Evolutionary conservation across 2,888 invertebrate species (phyloP).

Genomic region (Sinodicranocentrus sp.): DNA sequence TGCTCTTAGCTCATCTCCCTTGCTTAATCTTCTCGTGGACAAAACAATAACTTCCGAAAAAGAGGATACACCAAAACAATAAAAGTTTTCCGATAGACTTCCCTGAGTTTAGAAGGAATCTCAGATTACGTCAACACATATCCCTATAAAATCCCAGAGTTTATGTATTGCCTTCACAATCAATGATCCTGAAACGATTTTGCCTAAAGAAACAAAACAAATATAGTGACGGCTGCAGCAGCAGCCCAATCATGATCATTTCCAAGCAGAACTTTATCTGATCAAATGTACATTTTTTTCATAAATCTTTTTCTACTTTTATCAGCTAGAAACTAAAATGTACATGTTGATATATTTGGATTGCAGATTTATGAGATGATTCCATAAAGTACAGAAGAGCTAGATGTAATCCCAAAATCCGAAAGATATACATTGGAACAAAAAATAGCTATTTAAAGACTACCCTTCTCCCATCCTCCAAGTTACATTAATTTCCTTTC

Average conservation of each 20-base stretch:
- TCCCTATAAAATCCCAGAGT: not conserved
- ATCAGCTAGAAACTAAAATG: too few species aligned
- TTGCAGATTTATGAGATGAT: not conserved
- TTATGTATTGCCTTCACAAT: not conserved
- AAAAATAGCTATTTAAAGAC: not conserved
- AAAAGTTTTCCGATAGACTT: not conserved
- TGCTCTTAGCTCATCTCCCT: not conserved
- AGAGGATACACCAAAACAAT: not conserved
- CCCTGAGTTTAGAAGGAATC: not conserved
- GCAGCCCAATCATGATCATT: too few species aligned
- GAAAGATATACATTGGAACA: not conserved
- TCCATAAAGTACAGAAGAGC: not conserved
- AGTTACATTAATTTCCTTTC: not conserved
- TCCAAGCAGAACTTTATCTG: too few species aligned
- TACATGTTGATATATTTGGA: too few species aligned
- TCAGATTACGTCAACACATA: constrained; percentile 10
- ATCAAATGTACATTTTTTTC: too few species aligned
- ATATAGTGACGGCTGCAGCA: too few species aligned
- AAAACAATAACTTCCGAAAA: constrained; percentile 4
- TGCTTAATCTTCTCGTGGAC: not conserved
- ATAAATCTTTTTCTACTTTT: too few species aligned
- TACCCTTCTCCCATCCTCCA: not conserved
- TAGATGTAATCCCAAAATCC: not conserved
- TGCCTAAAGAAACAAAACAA: too few species aligned
- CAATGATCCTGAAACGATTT: too few species aligned